These are phyloP conservation scores for Montifringilla adamsi DNA, from an alignment of 2,113 vertebrate genomes.

Conservation along the genomic window DNA sequence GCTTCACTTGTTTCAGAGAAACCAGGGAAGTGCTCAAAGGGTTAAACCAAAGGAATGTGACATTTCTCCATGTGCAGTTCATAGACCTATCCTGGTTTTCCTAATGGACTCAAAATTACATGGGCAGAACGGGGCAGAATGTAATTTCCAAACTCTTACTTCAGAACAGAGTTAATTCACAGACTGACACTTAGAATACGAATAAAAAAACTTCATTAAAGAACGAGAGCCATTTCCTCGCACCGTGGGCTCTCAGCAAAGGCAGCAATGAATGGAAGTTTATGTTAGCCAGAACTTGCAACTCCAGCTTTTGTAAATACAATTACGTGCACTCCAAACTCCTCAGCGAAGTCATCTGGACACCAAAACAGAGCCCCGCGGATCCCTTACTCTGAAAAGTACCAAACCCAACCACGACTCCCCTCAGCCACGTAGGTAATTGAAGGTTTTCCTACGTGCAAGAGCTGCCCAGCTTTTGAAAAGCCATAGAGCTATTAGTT, in stretches of 20 bases:
- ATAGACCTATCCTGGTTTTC: constrained; percentile 62
- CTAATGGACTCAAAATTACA: constrained; percentile 58
- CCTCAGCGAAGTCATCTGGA: constrained; percentile 16
- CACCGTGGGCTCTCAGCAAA: not conserved
- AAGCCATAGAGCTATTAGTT: not conserved
- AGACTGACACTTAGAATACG: not conserved
- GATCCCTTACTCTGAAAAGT: not conserved
- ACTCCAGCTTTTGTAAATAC: constrained; percentile 48
- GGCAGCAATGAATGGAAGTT: constrained; percentile 56
- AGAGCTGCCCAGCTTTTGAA: not conserved
- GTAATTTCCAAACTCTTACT: constrained; percentile 26
- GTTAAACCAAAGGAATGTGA: constrained; percentile 73
- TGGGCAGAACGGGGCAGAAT: constrained; percentile 34
- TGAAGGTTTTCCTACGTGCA: not conserved
- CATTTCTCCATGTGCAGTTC: constrained; percentile 71
- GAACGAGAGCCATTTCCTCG: not conserved
- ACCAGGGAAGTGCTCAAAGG: constrained; percentile 17
- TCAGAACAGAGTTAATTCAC: not conserved
- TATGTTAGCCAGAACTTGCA: constrained; percentile 17
- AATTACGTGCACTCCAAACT: not conserved
- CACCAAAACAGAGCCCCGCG: not conserved
- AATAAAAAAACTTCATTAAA: not conserved
- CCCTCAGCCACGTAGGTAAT: not conserved
- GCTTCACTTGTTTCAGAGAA: not conserved
- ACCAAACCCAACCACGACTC: not conserved